Evolutionary conservation across 2,113 vertebrate species (phyloP).

Genomic region (Chroicocephalus ridibundus): DNA sequence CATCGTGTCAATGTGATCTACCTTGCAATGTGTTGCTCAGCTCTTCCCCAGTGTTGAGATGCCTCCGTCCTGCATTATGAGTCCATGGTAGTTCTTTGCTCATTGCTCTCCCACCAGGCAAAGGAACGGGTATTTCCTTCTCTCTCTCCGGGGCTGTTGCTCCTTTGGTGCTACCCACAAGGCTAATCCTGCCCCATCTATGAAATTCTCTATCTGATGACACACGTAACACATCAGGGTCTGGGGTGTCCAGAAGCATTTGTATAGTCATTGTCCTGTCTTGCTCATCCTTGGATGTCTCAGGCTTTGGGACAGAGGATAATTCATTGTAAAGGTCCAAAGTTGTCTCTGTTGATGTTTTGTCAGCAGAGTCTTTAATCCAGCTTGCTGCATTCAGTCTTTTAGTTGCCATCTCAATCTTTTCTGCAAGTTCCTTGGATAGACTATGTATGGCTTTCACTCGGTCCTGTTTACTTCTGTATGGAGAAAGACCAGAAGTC

Average conservation of each 20-base stretch:
- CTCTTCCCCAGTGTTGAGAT: background rate
- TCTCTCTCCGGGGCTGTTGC: background rate
- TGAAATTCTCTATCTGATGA: accelerated
- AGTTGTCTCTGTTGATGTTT: background rate
- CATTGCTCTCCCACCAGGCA: background rate
- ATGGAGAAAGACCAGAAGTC: background rate
- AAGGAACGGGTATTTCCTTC: background rate
- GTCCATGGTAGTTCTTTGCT: background rate
- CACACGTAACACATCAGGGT: accelerated
- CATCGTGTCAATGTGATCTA: background rate
- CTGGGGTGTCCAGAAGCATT: background rate
- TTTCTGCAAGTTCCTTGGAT: slow-evolving; percentile 60
- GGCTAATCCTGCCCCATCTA: background rate
- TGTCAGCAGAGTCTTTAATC: background rate
- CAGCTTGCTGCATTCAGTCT: slow-evolving; percentile 23
- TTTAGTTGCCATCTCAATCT: slow-evolving; percentile 58
- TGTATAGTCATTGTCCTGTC: background rate
- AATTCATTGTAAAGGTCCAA: background rate
- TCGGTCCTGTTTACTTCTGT: slow-evolving; percentile 35
- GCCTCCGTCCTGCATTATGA: background rate
- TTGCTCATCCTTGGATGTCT: background rate
- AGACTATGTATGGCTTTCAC: slow-evolving; percentile 65
- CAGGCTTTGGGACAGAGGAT: background rate
- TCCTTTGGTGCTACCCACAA: background rate
- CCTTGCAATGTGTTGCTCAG: background rate